These are phyloP conservation scores for Stenoptilia bipunctidactyla DNA, from an alignment of 2,888 invertebrate genomes.

Conservation along the genomic window DNA sequence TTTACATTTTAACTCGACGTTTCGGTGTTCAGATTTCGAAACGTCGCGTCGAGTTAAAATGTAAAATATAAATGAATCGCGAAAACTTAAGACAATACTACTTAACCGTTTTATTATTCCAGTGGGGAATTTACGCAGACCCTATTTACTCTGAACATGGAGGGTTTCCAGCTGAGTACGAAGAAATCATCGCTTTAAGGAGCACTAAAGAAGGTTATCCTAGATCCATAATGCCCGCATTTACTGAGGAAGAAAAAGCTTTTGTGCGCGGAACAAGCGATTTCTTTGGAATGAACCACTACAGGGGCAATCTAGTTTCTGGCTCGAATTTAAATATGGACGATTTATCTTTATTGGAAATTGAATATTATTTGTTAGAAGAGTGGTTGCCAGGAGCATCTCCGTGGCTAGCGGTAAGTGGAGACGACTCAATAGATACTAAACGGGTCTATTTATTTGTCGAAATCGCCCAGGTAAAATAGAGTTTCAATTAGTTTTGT, in stretches of 20 bases:
- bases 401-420: slow-evolving; percentile 32
- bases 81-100: no score
- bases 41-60: no score
- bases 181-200: slow-evolving; percentile 47
- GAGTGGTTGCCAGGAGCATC: slow-evolving; percentile 33
- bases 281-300: slow-evolving; percentile 75
- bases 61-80: no score
- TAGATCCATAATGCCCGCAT: slow-evolving; percentile 48
- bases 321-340: not conserved
- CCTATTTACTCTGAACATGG: slow-evolving; percentile 61
- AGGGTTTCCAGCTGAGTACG: slow-evolving; percentile 65
- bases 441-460: no score
- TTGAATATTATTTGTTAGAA: slow-evolving; percentile 15
- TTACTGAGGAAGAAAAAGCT: slow-evolving; percentile 42
- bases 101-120: no score
- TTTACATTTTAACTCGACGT: no score
- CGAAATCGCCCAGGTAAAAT: no score
- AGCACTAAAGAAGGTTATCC: slow-evolving; percentile 46
- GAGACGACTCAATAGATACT: no score
- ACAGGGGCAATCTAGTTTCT: slow-evolving; percentile 27
- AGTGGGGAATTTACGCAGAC: slow-evolving; percentile 57
- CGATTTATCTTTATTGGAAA: slow-evolving; percentile 24
- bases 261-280: slow-evolving; percentile 36
- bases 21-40: no score
- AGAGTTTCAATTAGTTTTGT: slow-evolving; percentile 5